phyloP scores from a whole-genome alignment of 2,888 invertebrate species.

The Sinopyrophorus schimmeli region DNA sequence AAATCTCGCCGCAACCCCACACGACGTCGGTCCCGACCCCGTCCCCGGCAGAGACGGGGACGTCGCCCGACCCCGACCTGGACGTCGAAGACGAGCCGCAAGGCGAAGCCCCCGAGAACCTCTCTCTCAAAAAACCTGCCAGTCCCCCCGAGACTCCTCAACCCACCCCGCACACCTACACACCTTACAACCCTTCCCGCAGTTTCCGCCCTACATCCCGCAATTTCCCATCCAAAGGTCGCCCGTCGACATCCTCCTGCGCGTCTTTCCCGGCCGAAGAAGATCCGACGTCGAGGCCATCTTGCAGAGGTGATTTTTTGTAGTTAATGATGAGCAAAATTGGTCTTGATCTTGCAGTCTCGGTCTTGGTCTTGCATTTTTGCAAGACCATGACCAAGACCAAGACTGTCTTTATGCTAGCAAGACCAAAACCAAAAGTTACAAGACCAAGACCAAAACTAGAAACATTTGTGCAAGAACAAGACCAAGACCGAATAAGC shows the following conservation, averaged over 20 bases:
- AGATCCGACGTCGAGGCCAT: conserved; percentile 85
- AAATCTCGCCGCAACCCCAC: conserved; percentile 54
- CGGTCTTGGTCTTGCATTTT: too few species aligned
- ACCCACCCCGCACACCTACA: conserved; percentile 43
- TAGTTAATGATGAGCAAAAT: too few species aligned
- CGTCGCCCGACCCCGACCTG: conserved; percentile 57
- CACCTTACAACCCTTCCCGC: conserved; percentile 57
- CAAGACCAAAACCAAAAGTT: too few species aligned
- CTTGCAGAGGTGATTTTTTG: conserved; percentile 64
- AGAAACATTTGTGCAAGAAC: too few species aligned
- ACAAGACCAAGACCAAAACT: too few species aligned
- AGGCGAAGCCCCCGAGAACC: conserved; percentile 72
- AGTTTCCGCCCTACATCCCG: conserved; percentile 49
- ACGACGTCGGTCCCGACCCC: conserved; percentile 58
- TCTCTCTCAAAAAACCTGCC: conserved; percentile 74
- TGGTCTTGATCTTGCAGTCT: not conserved
- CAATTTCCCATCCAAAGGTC: conserved; percentile 63
- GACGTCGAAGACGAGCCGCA: conserved; percentile 60
- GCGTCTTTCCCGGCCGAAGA: conserved; percentile 88
- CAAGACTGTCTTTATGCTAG: too few species aligned
- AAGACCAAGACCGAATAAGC: too few species aligned
- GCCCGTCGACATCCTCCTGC: conserved; percentile 83
- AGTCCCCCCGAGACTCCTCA: conserved; percentile 46
- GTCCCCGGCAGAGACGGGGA: conserved; percentile 46
- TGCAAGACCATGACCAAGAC: too few species aligned